Evolutionary conservation across 2,797 vertebrate species (phyloP).

Genomic region (Urophycis tenuis): DNA sequence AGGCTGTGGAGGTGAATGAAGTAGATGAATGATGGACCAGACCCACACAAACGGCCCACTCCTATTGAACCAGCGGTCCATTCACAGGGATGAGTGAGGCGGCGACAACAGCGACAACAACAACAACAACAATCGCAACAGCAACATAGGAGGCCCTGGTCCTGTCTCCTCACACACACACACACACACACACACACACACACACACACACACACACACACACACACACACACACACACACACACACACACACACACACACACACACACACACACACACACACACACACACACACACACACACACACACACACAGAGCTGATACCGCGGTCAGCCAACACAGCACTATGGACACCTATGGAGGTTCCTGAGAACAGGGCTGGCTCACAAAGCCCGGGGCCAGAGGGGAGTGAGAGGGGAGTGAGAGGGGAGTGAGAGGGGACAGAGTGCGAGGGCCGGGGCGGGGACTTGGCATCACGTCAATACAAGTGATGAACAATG

Average conservation of each 20-base stretch:
- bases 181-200: conserved; percentile 51
- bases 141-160: conserved; percentile 63
- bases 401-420: conserved; percentile 58
- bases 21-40: conserved; percentile 68
- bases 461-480: conserved; percentile 61
- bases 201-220: conserved; percentile 46
- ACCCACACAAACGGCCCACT: conserved; percentile 63
- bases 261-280: conserved; percentile 47
- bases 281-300: conserved; percentile 50
- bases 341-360: conserved; percentile 62
- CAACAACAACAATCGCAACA: conserved; percentile 65
- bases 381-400: conserved; percentile 56
- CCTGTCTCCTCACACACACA: conserved; percentile 59
- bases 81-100: conserved; percentile 71
- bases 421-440: conserved; percentile 55
- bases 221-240: conserved; percentile 27
- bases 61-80: conserved; percentile 63
- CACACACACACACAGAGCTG: conserved; percentile 35
- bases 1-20: conserved; percentile 56
- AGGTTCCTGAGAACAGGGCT: conserved; percentile 68
- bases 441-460: conserved; percentile 18
- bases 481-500: conserved; percentile 60
- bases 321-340: conserved; percentile 57
- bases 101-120: conserved; percentile 50
- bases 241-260: conserved; percentile 31